Conservation (phyloP, 92 coral and sea anemone genomes). For the Umimayanthus chanpuru region DNA sequence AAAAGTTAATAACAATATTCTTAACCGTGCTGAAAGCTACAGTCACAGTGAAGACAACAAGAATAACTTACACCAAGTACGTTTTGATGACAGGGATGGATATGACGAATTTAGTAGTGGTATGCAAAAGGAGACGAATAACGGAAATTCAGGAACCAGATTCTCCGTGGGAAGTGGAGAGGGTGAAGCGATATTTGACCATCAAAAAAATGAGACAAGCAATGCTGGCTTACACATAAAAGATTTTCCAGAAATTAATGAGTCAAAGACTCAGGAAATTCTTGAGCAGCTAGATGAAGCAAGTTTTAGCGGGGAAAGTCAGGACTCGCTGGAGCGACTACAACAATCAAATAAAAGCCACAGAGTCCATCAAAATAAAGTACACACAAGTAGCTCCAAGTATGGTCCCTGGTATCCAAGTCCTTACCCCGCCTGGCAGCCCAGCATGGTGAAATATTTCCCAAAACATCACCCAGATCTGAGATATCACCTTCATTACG, state of each 20-base stretch:
- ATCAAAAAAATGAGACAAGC: background rate
- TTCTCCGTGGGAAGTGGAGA: background rate
- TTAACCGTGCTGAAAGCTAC: background rate
- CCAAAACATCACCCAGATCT: background rate
- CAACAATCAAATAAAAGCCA: constrained; percentile 19
- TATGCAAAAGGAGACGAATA: background rate
- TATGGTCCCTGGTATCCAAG: constrained; percentile 44
- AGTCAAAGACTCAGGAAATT: constrained; percentile 55
- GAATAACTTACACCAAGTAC: background rate
- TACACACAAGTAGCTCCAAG: constrained; percentile 19
- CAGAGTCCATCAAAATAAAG: constrained; percentile 16
- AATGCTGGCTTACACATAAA: background rate
- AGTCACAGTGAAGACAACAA: background rate
- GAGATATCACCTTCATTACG: constrained; percentile 49
- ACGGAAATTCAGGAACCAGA: background rate
- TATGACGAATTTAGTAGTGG: background rate
- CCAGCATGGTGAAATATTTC: background rate
- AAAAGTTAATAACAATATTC: background rate
- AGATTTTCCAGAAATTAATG: background rate
- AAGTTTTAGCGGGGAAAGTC: constrained; percentile 54
- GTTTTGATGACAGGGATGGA: background rate
- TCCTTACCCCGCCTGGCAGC: constrained; percentile 31
- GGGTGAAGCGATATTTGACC: background rate
- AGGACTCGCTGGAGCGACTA: constrained; percentile 20
- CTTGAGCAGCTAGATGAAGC: constrained; percentile 64